phyloP scores from a whole-genome alignment of 2,888 invertebrate species.

The Melinaea marsaeus region DNA sequence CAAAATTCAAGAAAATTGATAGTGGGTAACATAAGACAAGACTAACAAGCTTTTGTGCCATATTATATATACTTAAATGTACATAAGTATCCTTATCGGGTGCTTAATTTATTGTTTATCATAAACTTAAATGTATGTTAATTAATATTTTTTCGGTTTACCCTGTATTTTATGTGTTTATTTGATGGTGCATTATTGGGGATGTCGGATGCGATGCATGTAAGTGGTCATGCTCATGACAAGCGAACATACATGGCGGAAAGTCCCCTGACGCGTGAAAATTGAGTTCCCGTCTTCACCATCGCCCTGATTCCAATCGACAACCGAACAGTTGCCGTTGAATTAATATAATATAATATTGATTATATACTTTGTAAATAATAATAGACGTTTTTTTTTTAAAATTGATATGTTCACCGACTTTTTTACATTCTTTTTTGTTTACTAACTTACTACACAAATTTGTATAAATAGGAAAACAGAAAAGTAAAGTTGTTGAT shows the following conservation, averaged over 20 bases:
- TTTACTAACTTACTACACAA: too few species aligned
- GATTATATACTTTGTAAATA: neutral
- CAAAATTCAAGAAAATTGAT: slow-evolving; percentile 21
- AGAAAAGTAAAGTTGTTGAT: too few species aligned
- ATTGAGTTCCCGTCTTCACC: slow-evolving; percentile 63
- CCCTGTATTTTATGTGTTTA: neutral
- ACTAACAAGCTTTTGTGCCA: neutral
- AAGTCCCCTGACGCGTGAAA: slow-evolving; percentile 54
- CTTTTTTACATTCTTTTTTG: neutral
- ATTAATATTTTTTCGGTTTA: neutral
- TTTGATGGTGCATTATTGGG: slow-evolving; percentile 20
- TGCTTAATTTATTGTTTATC: neutral
- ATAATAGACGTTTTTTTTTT: neutral
- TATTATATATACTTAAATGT: neutral
- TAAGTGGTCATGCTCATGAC: slow-evolving; percentile 62
- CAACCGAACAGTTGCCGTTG: slow-evolving; percentile 44
- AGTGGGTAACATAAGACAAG: slow-evolving; percentile 19
- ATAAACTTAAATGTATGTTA: neutral
- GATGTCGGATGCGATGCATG: slow-evolving; percentile 36
- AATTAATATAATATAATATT: slow-evolving; percentile 4
- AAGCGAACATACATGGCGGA: slow-evolving; percentile 50
- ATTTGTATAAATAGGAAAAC: too few species aligned
- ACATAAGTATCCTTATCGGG: neutral
- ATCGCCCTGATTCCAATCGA: slow-evolving; percentile 52
- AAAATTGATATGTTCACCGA: neutral